These are phyloP conservation scores for Listronotus bonariensis DNA, from an alignment of 1,140 invertebrate genomes.

Conservation along the genomic window DNA sequence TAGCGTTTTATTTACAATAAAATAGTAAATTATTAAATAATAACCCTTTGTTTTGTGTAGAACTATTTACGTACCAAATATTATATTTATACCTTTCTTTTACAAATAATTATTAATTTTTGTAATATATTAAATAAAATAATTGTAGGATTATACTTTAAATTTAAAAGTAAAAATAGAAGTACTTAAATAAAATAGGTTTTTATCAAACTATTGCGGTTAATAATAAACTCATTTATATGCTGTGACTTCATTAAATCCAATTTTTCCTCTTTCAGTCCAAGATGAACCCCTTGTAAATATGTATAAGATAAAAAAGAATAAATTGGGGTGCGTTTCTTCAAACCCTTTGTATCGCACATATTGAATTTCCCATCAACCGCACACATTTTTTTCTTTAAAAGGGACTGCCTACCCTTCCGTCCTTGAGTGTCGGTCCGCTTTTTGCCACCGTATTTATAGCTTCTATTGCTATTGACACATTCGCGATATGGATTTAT, in stretches of 20 bases:
- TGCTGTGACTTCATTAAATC: slow-evolving; percentile 17
- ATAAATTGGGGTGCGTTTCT: slow-evolving; percentile 8
- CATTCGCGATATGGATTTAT: slow-evolving; percentile 31
- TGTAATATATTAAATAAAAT: no score
- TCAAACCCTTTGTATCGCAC: slow-evolving; percentile 15
- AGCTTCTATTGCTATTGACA: slow-evolving; percentile 27
- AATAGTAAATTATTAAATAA: no score
- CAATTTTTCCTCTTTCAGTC: slow-evolving; percentile 3
- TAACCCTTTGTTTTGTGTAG: no score
- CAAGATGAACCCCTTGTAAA: slow-evolving; percentile 11
- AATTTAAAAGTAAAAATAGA: no score
- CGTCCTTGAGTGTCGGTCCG: slow-evolving; percentile 6
- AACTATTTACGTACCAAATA: no score
- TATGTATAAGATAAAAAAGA: slow-evolving; percentile 22
- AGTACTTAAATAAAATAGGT: no score
- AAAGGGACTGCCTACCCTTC: slow-evolving; percentile 14
- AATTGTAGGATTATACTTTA: no score
- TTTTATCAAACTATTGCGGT: no score
- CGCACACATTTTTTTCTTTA: slow-evolving; percentile 19
- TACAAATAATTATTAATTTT: no score
- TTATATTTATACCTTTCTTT: no score
- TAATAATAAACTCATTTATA: slow-evolving; percentile 12
- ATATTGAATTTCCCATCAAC: slow-evolving; percentile 19
- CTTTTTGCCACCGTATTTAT: slow-evolving; percentile 26
- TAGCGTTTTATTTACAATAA: no score